Evolutionary conservation across 2,888 invertebrate species (phyloP).

Genomic region (Standfussiana lucernea): DNA sequence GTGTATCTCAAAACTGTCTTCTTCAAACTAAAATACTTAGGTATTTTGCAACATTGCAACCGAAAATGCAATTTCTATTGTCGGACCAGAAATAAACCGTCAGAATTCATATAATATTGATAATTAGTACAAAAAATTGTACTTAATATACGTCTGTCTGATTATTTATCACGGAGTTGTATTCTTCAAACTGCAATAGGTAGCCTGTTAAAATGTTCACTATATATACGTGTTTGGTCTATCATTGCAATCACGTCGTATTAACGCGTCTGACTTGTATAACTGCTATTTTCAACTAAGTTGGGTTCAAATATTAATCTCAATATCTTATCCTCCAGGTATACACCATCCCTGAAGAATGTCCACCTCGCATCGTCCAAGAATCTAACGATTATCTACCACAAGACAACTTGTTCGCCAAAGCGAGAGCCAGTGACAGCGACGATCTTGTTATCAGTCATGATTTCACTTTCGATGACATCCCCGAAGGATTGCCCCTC

Average conservation of each 20-base stretch:
- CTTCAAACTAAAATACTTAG: not conserved
- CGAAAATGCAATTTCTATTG: conserved; percentile 1
- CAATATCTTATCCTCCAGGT: conserved; percentile 73
- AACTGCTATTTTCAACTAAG: not conserved
- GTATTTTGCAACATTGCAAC: not conserved
- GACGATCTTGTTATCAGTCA: conserved; percentile 82
- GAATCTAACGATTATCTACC: conserved; percentile 75
- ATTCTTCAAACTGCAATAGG: not conserved
- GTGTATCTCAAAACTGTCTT: too few relatives aligned
- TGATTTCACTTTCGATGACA: conserved; percentile 84
- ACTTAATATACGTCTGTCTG: not conserved
- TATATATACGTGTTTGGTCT: not conserved
- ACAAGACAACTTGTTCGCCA: conserved; percentile 82
- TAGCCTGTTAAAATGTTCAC: not conserved
- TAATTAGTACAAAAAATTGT: conserved; percentile 1
- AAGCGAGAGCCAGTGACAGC: conserved; percentile 79
- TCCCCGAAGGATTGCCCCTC: conserved; percentile 85
- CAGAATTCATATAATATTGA: conserved; percentile 9
- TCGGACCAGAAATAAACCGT: conserved; percentile 15
- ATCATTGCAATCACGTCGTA: not conserved
- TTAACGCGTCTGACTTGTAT: not conserved
- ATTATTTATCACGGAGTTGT: too few relatives aligned
- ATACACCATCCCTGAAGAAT: conserved; percentile 87
- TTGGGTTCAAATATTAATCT: not conserved
- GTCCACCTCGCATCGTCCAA: conserved; percentile 79